Evolutionary conservation across 2,888 invertebrate genomes (phyloP), one percentile per base, ranked within the genome.

Genomic region (Amblyteles armatorius): DNA sequence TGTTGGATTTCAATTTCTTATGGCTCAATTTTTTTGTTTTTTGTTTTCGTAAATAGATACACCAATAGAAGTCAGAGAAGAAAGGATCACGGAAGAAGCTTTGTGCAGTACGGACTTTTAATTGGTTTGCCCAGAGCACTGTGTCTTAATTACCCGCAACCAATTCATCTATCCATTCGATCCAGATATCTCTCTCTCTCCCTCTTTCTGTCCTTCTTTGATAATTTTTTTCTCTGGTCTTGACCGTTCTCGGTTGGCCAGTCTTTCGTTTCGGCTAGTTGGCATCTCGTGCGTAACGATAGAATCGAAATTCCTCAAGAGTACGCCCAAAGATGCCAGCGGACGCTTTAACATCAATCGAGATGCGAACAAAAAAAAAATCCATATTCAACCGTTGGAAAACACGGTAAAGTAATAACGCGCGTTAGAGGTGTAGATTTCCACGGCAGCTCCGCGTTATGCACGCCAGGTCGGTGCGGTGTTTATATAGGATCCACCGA

Each of bases 41-140:
- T 63, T 7, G 7, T 1, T n/a, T n/a, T 63, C 16, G 33, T 29
- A 33, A 16, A 60, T 33, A 13, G 26, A 29, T 60, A 60, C 33
- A 5, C 16, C 29, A 29, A 60, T 16, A 29, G 16, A 33, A 60
- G n/a, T 26, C 29, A n/a, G 6, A 60, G 13, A n/a, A 33, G 13
- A 11, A 16, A 26, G 13, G 60, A 60, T 60, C 11, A 3, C 60
- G 26, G 26, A 60, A 26, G 60, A 13, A 16, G 29, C 60, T 33
- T 4, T 33, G 13, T 33, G 16, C 29, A 6, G 88, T 87, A 89
- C 85, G 86, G 83, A 85, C 81, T 88, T 88, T 88, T 86, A 88
- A 89, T 89, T 89, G 85, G 86, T 86, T 87, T 79, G 86, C 85
- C 76, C 85, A 86, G 87, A 83, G 80, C 84, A 69, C 60, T 73